Conservation (phyloP, 2,113 vertebrate genomes). For the Atlantisia rogersi region DNA sequence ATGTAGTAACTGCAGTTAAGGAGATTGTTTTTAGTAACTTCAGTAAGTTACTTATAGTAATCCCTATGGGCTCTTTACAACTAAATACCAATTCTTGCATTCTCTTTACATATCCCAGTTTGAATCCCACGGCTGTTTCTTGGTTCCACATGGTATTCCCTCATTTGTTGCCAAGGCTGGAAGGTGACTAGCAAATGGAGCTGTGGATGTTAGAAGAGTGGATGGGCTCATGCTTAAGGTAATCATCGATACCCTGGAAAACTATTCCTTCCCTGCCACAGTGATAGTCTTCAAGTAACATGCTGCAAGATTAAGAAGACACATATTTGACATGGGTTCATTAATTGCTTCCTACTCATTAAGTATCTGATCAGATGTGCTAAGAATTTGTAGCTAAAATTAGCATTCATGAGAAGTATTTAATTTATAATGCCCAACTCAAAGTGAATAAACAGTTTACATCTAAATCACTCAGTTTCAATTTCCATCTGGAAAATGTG, state of each 20-base stretch:
- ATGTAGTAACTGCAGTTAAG: not conserved
- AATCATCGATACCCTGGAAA: not conserved
- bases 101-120: not conserved
- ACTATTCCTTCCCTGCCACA: not conserved
- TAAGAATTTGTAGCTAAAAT: conserved; percentile 43
- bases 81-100: not conserved
- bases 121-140: not conserved
- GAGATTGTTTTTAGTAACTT: not conserved
- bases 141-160: not conserved
- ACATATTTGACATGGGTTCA: not conserved
- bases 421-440: conserved; percentile 28
- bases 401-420: conserved; percentile 1
- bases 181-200: not conserved
- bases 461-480: conserved; percentile 7
- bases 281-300: not conserved
- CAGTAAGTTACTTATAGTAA: not conserved
- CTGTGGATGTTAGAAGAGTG: not conserved
- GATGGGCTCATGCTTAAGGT: not conserved
- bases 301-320: not conserved
- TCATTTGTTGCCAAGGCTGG: not conserved
- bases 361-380: not conserved
- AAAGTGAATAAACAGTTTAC: conserved; percentile 25
- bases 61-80: not conserved
- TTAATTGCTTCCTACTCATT: conserved; percentile 34
- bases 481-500: conserved; percentile 38